Evolutionary conservation across 2,797 vertebrate genomes (phyloP), one percentile per base, ranked within the genome.

Genomic region (Cottoperca gobio): DNA sequence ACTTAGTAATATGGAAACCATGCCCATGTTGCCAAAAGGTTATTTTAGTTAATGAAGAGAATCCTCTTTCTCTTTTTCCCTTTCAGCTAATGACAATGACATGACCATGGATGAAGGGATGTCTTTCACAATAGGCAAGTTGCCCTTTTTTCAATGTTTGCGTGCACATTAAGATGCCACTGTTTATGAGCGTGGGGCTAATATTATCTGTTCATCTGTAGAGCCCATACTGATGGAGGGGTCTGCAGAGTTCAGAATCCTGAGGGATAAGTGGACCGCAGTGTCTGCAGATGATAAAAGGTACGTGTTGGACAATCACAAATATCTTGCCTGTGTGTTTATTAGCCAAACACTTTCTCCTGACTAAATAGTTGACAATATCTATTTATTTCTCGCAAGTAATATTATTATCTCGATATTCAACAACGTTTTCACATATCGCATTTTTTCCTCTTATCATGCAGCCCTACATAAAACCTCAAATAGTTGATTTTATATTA

Each of bases 181-280:
- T 40, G n/a, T 55, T 52, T 33, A 6, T 74, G 7, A 77, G 14
- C 1, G 8, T 50, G 12, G 6, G 21, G 8, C 40, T 85, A 24
- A 79, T 50, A 0, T 13, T 28, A 7, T 83, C 8, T 66, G 26
- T 75, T 78, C 0, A 39, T 79, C 55, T 78, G 35, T 89, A 99
- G 98, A 99, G 83, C 98, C 98, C 67, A 97, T 99, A 91, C 90
- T 99, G 88, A 97, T 97, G 92, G 97, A 99, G 86, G 98, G 97
- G 54, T 96, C 95, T 17, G 72, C 94, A 0, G 95, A 98, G 83
- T 97, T 97, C 86, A 95, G 79, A 85, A 96, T 98, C 88, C 89
- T 99, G 64, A 92, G 94, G 73, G 97, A 99, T 79, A 96, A 96
- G 17, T 99, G 98, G 98, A 99, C 98, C 0, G 97, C 95, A 1